Evolutionary conservation across 2,888 invertebrate genomes (phyloP).

Genomic region (Plemyria rubiginata): DNA sequence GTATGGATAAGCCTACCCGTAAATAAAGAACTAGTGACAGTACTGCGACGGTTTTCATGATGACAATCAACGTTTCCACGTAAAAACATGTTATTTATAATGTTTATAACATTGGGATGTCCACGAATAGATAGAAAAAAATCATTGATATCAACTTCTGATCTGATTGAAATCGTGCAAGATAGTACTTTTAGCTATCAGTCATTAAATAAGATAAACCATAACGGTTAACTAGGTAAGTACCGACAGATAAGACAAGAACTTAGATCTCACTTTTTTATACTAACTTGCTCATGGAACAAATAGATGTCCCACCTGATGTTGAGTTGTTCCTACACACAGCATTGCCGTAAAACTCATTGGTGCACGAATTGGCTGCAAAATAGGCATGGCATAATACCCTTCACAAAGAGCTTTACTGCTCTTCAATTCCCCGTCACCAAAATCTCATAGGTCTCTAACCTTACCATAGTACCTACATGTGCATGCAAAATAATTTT

Average conservation of each 20-base stretch:
- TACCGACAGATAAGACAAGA: background rate
- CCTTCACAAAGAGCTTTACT: too few species aligned
- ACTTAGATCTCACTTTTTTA: too few species aligned
- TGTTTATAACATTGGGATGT: slow-evolving; percentile 4
- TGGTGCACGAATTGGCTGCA: too few species aligned
- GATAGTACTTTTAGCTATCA: slow-evolving; percentile 16
- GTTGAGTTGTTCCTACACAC: too few species aligned
- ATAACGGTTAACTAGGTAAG: background rate
- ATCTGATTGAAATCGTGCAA: slow-evolving; percentile 13
- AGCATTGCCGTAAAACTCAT: too few species aligned
- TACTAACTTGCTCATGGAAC: too few species aligned
- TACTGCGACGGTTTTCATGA: slow-evolving; percentile 32
- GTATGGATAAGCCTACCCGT: slow-evolving; percentile 14
- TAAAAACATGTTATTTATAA: slow-evolving; percentile 32
- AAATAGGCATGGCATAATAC: too few species aligned
- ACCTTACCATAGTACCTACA: too few species aligned
- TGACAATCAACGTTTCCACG: slow-evolving; percentile 20
- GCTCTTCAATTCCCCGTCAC: too few species aligned
- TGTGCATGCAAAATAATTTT: too few species aligned
- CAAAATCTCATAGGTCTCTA: too few species aligned
- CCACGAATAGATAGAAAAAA: slow-evolving; percentile 4
- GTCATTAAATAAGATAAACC: slow-evolving; percentile 1
- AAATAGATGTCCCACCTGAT: too few species aligned
- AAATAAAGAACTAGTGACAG: slow-evolving; percentile 26
- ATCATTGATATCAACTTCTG: slow-evolving; percentile 2